phyloP scores from a whole-genome alignment of 2,797 vertebrate genomes.

The Muscicapa striata region DNA sequence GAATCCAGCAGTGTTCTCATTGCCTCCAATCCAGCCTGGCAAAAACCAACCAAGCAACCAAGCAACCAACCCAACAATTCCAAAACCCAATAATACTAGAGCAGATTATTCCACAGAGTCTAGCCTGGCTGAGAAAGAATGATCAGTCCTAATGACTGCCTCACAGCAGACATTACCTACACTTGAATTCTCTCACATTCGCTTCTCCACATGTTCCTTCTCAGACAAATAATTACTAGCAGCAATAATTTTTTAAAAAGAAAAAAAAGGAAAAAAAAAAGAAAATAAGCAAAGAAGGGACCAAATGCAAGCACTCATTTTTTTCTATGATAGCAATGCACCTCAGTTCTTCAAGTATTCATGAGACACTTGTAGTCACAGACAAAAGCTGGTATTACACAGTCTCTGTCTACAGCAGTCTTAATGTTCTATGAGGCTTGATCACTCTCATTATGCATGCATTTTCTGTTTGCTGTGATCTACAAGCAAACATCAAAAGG shows the following conservation, averaged over 20 bases:
- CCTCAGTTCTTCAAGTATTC: constrained; percentile 48
- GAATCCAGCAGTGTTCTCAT: not conserved
- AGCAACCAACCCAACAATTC: too few relatives aligned
- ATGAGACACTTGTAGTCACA: constrained; percentile 10
- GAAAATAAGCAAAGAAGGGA: not conserved
- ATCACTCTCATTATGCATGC: constrained; percentile 47
- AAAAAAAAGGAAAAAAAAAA: not conserved
- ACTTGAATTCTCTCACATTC: constrained; percentile 12
- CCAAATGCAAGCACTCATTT: constrained; percentile 1
- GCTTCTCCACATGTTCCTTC: constrained; percentile 6
- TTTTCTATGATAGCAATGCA: constrained; percentile 31
- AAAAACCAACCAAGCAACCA: not conserved
- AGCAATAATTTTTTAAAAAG: not conserved
- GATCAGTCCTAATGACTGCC: not conserved
- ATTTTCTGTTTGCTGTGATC: constrained; percentile 56
- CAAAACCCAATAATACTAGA: not conserved
- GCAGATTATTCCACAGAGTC: constrained; percentile 1
- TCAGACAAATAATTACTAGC: constrained; percentile 36
- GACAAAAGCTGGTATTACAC: constrained; percentile 44
- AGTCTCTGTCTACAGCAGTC: constrained; percentile 14
- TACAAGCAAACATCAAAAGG: constrained; percentile 25
- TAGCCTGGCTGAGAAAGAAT: not conserved
- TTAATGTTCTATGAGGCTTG: constrained; percentile 24
- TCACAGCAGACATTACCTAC: not conserved
- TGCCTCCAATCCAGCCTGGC: constrained; percentile 1